Evolutionary conservation across 2,113 vertebrate species (phyloP).

Genomic region (Calidris pugnax): DNA sequence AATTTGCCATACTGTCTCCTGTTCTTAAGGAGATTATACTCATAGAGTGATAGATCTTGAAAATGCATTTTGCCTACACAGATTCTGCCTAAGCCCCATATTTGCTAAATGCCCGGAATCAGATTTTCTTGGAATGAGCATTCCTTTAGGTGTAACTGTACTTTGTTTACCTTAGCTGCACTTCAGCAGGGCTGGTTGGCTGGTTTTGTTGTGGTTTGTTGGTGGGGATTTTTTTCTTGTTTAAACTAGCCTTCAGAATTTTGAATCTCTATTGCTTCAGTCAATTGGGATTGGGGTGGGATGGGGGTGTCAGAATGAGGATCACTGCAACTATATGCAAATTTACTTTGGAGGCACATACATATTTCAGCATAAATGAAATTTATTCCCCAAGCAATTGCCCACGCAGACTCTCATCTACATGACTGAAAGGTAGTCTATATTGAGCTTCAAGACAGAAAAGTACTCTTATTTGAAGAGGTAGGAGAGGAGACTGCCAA

Average conservation of each 20-base stretch:
- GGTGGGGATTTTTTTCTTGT: not conserved
- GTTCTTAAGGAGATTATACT: not conserved
- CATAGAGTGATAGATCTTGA: not conserved
- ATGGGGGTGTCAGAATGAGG: not conserved
- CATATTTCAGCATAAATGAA: not conserved
- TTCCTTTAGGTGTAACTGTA: not conserved
- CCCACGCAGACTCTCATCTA: not conserved
- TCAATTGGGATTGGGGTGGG: not conserved
- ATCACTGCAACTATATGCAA: not conserved
- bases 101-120: not conserved
- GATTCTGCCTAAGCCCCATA: not conserved
- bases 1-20: not conserved
- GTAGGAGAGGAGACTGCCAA: not conserved
- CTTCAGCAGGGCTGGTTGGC: not conserved
- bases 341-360: not conserved
- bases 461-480: not conserved
- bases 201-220: too few relatives aligned
- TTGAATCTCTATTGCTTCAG: not conserved
- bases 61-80: not conserved
- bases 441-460: not conserved
- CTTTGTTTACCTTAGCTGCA: not conserved
- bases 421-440: not conserved
- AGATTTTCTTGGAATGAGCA: not conserved
- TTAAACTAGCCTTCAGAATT: not conserved
- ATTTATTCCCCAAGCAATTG: not conserved